Evolutionary conservation across 1,140 invertebrate genomes (phyloP).

Genomic region (Maconellicoccus hirsutus): DNA sequence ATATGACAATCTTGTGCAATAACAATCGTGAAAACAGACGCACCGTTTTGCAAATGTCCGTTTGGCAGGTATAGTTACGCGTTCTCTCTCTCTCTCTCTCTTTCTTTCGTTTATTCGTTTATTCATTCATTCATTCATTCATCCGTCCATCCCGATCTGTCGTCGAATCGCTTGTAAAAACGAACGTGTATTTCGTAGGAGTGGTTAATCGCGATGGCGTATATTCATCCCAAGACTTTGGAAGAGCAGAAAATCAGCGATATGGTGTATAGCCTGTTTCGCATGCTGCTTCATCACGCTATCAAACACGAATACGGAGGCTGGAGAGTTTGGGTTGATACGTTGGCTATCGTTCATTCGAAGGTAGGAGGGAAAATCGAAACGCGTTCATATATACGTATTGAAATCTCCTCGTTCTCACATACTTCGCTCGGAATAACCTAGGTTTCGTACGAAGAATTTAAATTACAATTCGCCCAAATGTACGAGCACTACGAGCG

Average conservation of each 20-base stretch:
- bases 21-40: constrained; percentile 93
- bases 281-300: constrained; percentile 95
- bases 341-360: constrained; percentile 96
- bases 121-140: too few relatives aligned
- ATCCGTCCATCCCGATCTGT: too few relatives aligned
- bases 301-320: constrained; percentile 99
- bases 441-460: constrained; percentile 90
- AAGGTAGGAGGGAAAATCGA: constrained; percentile 56
- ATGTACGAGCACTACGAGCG: constrained; percentile 97
- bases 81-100: neutral
- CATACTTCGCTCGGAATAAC: constrained; percentile 23
- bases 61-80: constrained; percentile 70
- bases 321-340: constrained; percentile 99
- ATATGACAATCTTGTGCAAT: constrained; percentile 93
- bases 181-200: constrained; percentile 47
- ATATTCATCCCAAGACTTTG: constrained; percentile 89
- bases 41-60: constrained; percentile 97
- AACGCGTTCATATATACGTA: too few relatives aligned
- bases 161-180: too few relatives aligned
- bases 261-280: constrained; percentile 95
- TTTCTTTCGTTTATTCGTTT: constrained; percentile 13
- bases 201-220: constrained; percentile 97
- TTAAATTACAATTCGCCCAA: constrained; percentile 86
- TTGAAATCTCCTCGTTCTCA: neutral
- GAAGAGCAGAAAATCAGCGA: constrained; percentile 95